Evolutionary conservation across 30 jellyfish, hydroid and myxozoan species (phyloP).

Genomic region (Chrysaora quinquecirrha): DNA sequence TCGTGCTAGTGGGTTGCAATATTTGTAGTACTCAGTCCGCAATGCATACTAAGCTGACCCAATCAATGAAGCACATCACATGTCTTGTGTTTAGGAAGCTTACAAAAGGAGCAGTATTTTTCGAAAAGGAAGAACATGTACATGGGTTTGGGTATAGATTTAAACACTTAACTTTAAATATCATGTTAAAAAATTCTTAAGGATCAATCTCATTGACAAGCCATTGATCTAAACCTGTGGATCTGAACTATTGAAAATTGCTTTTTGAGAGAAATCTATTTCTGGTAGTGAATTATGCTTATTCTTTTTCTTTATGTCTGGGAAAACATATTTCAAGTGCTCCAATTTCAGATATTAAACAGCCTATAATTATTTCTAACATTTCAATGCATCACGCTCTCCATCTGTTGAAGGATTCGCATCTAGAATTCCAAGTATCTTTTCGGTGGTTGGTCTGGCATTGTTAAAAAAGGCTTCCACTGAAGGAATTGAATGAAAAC

Average conservation of each 20-base stretch:
- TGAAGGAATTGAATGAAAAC: not conserved
- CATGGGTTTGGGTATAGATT: not conserved
- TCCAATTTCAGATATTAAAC: not conserved
- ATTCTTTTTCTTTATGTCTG: not conserved
- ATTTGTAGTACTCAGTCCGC: not conserved
- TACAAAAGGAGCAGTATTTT: not conserved
- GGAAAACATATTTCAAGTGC: not conserved
- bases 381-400: conserved; percentile 34
- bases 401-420: conserved; percentile 50
- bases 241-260: not conserved
- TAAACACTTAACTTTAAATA: not conserved
- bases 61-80: conserved; percentile 1
- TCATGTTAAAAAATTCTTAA: not conserved
- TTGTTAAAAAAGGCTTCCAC: conserved; percentile 23
- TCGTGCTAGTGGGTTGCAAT: conserved; percentile 1
- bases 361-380: not conserved
- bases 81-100: conserved; percentile 2
- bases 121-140: not conserved
- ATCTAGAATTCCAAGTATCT: conserved; percentile 11
- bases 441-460: conserved; percentile 17
- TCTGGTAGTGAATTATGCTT: conserved; percentile 1
- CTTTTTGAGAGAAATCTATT: not conserved
- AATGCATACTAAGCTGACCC: conserved; percentile 4
- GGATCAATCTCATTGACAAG: conserved; percentile 2
- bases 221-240: not conserved